phyloP scores from a whole-genome alignment of 2,797 vertebrate genomes.

The Paratrypauchen microcephalus region DNA sequence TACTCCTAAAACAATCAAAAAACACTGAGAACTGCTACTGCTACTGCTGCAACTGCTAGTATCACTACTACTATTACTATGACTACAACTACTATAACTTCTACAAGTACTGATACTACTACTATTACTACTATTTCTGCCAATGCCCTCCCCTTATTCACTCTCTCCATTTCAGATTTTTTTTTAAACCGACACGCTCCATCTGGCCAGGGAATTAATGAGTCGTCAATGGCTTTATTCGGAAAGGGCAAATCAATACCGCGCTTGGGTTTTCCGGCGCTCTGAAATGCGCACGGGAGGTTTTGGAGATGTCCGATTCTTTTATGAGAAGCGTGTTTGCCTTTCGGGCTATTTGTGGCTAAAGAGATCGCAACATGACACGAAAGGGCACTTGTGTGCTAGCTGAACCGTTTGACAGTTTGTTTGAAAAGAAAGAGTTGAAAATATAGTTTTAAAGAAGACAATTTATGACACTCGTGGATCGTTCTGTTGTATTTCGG shows the following conservation, averaged over 20 bases:
- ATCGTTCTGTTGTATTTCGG: too few relatives aligned
- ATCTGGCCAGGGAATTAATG: conserved; percentile 25
- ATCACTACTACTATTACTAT: too few relatives aligned
- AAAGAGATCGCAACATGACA: not conserved
- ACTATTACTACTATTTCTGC: too few relatives aligned
- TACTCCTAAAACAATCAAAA: too few relatives aligned
- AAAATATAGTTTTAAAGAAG: not conserved
- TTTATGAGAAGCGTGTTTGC: conserved; percentile 16
- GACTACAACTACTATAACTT: too few relatives aligned
- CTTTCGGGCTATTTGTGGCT: not conserved
- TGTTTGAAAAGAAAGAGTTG: too few relatives aligned
- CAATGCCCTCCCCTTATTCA: too few relatives aligned
- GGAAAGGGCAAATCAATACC: conserved; percentile 40
- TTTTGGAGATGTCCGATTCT: conserved; percentile 7
- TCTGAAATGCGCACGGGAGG: not conserved
- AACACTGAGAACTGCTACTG: too few relatives aligned
- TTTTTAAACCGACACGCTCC: conserved; percentile 10
- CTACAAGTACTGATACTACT: too few relatives aligned
- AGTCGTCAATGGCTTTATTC: conserved; percentile 18
- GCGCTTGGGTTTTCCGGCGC: conserved; percentile 8
- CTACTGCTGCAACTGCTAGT: too few relatives aligned
- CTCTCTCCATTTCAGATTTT: not conserved
- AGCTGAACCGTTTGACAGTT: conserved; percentile 7
- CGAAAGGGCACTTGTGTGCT: conserved; percentile 18
- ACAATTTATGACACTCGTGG: too few relatives aligned